phyloP scores from a whole-genome alignment of 1,140 invertebrate species.

The Megalopta genalis region DNA sequence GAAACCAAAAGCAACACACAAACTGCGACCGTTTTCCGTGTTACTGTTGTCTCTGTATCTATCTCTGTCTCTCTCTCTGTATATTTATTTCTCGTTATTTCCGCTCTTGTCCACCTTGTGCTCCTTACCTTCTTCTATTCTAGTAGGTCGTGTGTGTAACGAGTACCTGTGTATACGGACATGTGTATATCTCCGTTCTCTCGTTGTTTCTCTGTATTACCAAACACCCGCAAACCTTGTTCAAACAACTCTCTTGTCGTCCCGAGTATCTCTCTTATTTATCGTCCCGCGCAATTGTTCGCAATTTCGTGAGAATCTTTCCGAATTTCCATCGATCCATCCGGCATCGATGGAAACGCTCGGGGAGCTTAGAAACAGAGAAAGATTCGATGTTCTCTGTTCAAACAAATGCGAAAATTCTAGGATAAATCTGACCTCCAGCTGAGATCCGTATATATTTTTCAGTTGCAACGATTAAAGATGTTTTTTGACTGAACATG shows the following conservation, averaged over 20 bases:
- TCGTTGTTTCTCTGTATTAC: slow-evolving; percentile 41
- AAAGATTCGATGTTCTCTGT: too few relatives aligned
- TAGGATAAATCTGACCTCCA: too few relatives aligned
- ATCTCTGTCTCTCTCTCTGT: slow-evolving; percentile 42
- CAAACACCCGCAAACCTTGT: background rate
- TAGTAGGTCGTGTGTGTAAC: slow-evolving; percentile 53
- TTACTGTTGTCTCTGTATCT: slow-evolving; percentile 64
- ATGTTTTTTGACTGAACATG: too few relatives aligned
- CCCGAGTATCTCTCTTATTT: too few relatives aligned
- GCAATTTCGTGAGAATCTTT: slow-evolving; percentile 45
- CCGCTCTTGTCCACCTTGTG: background rate
- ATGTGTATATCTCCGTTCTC: slow-evolving; percentile 31
- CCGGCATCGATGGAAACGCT: too few relatives aligned
- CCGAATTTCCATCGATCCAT: too few relatives aligned
- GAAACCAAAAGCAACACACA: slow-evolving; percentile 59
- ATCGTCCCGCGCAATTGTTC: slow-evolving; percentile 12
- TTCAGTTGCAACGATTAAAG: too few relatives aligned
- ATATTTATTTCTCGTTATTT: background rate
- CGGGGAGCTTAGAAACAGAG: too few relatives aligned
- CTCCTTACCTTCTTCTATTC: slow-evolving; percentile 30
- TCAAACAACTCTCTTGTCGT: background rate
- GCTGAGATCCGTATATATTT: too few relatives aligned
- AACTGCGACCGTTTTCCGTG: slow-evolving; percentile 69
- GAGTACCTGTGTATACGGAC: slow-evolving; percentile 21
- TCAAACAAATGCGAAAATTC: too few relatives aligned